Conservation (phyloP, 2,888 invertebrate species). For the Diplazon laetatorius region DNA sequence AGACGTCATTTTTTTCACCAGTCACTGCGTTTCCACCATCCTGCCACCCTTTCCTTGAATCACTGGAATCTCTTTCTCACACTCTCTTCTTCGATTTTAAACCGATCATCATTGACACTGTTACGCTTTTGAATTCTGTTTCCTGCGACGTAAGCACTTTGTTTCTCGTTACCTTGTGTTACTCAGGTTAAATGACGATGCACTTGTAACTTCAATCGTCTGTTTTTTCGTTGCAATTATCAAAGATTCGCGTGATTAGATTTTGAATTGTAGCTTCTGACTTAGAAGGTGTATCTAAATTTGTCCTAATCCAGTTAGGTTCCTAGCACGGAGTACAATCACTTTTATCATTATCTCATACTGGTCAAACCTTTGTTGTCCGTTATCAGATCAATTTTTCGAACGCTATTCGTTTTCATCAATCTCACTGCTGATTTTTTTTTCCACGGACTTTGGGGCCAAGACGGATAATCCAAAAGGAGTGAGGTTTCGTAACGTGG, state of each 20-base stretch:
- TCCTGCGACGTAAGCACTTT: not conserved
- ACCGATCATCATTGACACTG: slow-evolving; percentile 14
- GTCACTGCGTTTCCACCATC: slow-evolving; percentile 3
- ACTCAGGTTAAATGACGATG: not conserved
- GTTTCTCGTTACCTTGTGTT: not conserved
- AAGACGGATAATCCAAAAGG: not conserved
- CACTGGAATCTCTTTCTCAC: slow-evolving; percentile 41
- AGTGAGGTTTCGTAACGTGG: slow-evolving; percentile 3
- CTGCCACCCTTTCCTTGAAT: slow-evolving; percentile 9
- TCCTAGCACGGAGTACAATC: too few species aligned
- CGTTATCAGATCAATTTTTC: slow-evolving; percentile 9
- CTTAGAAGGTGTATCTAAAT: too few species aligned
- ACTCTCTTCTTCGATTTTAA: slow-evolving; percentile 28
- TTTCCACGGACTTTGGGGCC: not conserved
- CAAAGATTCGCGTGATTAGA: not conserved
- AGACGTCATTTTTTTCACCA: not conserved
- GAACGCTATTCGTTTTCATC: not conserved
- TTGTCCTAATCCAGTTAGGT: too few species aligned
- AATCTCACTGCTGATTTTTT: not conserved
- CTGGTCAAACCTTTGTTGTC: not conserved
- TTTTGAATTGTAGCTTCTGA: too few species aligned
- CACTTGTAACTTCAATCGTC: not conserved
- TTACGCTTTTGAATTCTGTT: not conserved
- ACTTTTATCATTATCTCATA: not conserved
- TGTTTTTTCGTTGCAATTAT: not conserved